Evolutionary conservation across 1,140 invertebrate genomes (phyloP).

Genomic region (Drosophila melanogaster): DNA sequence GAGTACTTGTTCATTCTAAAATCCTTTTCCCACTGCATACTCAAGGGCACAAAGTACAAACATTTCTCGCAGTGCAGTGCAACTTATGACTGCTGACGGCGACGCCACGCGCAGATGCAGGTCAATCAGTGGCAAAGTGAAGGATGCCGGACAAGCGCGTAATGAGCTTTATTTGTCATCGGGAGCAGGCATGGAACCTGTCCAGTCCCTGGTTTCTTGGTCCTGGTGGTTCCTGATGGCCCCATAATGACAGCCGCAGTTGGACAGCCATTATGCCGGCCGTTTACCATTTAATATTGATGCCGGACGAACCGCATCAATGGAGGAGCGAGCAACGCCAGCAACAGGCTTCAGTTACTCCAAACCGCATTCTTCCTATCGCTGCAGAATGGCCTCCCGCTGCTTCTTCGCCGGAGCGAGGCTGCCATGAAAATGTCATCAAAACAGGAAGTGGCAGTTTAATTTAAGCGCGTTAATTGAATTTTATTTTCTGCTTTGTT

Average conservation of each 20-base stretch:
- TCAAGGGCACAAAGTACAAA: not conserved
- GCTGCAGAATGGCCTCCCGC: conserved; percentile 16
- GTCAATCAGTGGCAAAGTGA: conserved; percentile 42
- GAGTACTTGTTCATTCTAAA: not conserved
- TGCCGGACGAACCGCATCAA: conserved; percentile 19
- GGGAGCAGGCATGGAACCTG: conserved; percentile 6
- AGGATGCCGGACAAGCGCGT: conserved; percentile 36
- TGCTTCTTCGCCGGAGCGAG: conserved; percentile 4
- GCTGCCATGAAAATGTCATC: conserved; percentile 81
- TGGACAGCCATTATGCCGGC: conserved; percentile 42
- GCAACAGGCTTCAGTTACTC: conserved; percentile 30
- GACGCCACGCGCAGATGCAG: conserved; percentile 21
- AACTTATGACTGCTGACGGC: conserved; percentile 14
- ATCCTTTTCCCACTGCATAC: not conserved
- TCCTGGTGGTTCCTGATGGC: not conserved
- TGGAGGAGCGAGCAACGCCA: conserved; percentile 32
- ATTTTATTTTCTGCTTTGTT: conserved; percentile 79
- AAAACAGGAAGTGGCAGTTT: conserved; percentile 84
- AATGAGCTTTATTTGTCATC: conserved; percentile 60
- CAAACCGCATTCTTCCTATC: conserved; percentile 21
- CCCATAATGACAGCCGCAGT: conserved; percentile 49
- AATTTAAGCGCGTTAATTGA: conserved; percentile 84
- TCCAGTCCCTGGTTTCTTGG: too few species aligned
- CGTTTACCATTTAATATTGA: conserved; percentile 64
- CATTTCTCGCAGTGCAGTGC: conserved; percentile 2